These are phyloP conservation scores for Diachasmimorpha longicaudata DNA, from an alignment of 1,140 invertebrate species.

Conservation along the genomic window DNA sequence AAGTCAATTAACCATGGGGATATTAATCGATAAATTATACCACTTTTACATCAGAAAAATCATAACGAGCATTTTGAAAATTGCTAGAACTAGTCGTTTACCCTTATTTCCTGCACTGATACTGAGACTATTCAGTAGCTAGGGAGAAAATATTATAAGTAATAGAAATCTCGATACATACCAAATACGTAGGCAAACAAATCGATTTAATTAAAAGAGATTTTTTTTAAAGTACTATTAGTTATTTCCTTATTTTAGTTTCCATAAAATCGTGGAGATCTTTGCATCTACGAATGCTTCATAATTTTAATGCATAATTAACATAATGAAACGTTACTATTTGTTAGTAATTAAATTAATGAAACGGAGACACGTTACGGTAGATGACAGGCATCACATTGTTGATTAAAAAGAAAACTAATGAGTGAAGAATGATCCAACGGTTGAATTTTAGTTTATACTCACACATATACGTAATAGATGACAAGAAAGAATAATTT, in stretches of 20 bases:
- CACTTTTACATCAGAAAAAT: not conserved
- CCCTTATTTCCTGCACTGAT: not conserved
- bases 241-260: not conserved
- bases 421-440: slow-evolving; percentile 37
- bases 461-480: slow-evolving; percentile 57
- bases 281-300: slow-evolving; percentile 26
- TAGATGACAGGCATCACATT: slow-evolving; percentile 3
- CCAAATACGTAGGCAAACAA: slow-evolving; percentile 24
- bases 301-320: slow-evolving; percentile 22
- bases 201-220: slow-evolving; percentile 8
- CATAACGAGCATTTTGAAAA: not conserved
- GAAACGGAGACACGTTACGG: not conserved
- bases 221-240: not conserved
- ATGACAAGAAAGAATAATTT: slow-evolving; percentile 22
- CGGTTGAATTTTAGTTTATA: slow-evolving; percentile 47
- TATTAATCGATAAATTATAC: not conserved
- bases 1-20: slow-evolving; percentile 9
- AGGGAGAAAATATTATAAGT: not conserved
- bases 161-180: slow-evolving; percentile 8
- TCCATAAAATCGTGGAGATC: slow-evolving; percentile 51
- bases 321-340: not conserved
- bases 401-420: slow-evolving; percentile 16
- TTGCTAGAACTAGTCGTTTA: slow-evolving; percentile 1
- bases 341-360: not conserved
- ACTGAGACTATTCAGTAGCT: not conserved